phyloP scores from a whole-genome alignment of 92 coral and sea anemone species.

The Palythoa caribaeorum region DNA sequence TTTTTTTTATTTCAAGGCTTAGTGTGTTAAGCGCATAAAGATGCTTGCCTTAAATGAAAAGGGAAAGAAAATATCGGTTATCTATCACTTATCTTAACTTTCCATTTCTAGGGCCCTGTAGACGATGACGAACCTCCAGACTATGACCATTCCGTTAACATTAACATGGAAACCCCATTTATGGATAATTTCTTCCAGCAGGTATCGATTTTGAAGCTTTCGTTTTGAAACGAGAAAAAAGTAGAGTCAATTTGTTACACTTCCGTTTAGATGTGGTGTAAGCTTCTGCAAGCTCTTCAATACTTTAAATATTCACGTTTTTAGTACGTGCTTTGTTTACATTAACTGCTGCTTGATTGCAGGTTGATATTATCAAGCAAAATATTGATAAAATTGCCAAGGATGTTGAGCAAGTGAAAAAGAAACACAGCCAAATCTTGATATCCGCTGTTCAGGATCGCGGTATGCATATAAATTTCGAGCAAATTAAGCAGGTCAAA shows the following conservation, averaged over 20 bases:
- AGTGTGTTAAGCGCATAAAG: neutral
- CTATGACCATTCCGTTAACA: constrained; percentile 26
- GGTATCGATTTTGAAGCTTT: constrained; percentile 15
- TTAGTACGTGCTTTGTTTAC: neutral
- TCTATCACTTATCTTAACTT: neutral
- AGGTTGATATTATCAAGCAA: constrained; percentile 88
- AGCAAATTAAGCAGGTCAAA: neutral
- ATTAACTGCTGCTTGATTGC: constrained; percentile 6
- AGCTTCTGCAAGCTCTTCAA: neutral
- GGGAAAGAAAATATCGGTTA: neutral
- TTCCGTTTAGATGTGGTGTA: constrained; percentile 10
- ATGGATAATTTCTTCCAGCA: constrained; percentile 49
- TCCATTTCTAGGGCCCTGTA: constrained; percentile 25
- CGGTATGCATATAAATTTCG: constrained; percentile 54
- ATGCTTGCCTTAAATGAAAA: neutral
- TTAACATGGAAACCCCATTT: constrained; percentile 42
- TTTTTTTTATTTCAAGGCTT: neutral
- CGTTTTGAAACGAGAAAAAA: neutral
- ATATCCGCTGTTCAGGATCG: constrained; percentile 93
- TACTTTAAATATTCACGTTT: neutral
- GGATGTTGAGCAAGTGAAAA: constrained; percentile 93
- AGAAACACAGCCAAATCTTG: constrained; percentile 90
- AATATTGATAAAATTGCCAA: constrained; percentile 85
- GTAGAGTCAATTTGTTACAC: neutral
- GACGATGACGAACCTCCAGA: constrained; percentile 50